These are phyloP conservation scores for Alviniconcha strummeri DNA, from an alignment of 2,888 invertebrate species.

Conservation along the genomic window DNA sequence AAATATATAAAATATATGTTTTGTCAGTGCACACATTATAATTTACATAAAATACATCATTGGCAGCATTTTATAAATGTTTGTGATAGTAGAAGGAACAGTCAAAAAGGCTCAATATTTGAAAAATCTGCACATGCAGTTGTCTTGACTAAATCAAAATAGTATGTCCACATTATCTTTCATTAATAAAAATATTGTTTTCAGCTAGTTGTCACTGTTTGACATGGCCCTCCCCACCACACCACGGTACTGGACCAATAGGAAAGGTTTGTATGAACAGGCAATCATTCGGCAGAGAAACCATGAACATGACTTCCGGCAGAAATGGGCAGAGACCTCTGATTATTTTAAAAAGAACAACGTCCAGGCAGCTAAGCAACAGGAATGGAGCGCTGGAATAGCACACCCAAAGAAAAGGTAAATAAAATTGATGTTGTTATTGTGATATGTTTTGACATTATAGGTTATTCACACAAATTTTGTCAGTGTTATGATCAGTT, in stretches of 20 bases:
- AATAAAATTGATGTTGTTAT: background rate
- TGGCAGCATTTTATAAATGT: too few species aligned
- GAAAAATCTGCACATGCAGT: too few species aligned
- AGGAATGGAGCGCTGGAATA: constrained; percentile 68
- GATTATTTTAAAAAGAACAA: constrained; percentile 68
- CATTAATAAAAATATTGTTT: too few species aligned
- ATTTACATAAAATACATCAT: too few species aligned
- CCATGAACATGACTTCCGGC: constrained; percentile 64
- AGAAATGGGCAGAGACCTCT: constrained; percentile 65
- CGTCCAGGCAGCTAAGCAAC: constrained; percentile 65
- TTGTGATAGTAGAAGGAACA: too few species aligned
- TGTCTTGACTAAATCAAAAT: too few species aligned
- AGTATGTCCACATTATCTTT: too few species aligned
- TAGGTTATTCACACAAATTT: too few species aligned
- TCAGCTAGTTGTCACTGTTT: background rate
- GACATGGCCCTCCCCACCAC: constrained; percentile 70
- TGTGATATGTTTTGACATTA: background rate
- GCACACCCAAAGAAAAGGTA: constrained; percentile 65
- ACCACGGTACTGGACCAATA: constrained; percentile 64
- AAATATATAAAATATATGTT: too few species aligned
- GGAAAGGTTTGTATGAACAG: constrained; percentile 69
- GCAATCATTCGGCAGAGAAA: constrained; percentile 66
- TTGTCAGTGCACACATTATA: too few species aligned
- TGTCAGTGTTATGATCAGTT: too few species aligned
- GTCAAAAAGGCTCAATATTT: too few species aligned